Base-by-base conservation (phyloP, 2,888 invertebrate genomes). In the Cetonia aurata region DNA sequence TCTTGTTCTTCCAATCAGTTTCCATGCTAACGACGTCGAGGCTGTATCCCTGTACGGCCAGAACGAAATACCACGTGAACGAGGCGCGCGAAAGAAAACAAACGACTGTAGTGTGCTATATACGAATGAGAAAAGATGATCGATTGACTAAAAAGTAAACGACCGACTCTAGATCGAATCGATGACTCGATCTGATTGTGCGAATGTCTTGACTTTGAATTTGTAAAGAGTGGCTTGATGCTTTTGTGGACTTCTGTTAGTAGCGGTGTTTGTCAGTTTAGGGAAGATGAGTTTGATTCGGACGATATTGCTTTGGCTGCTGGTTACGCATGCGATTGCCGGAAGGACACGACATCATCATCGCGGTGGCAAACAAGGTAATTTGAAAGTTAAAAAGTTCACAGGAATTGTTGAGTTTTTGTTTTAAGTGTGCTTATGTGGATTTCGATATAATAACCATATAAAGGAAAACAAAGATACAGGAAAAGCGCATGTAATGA, bases 341-440 rank as follows among this genome's bases (percentile, higher is more conserved):
- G 74, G 70, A 71, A 77, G 72, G 31, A 78, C 72, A 73, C 76
- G 75, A 57, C 75, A 77, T 67, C 78, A 79, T 72, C 78, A 77
- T 66, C 72, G 76, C 62, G 73, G 74, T 42, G 78, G 78, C 50
- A 79, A 77, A 77, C 79, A 80, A 78, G 79, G 80, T 79, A 78
- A 65, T 60, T 60, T 48, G 6, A 46, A 48, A 25, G n/a, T 60
- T 46, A 10, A 60, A 6, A 6, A 8, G 10, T 19, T 17, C 6
- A 33, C 33, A n/a, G 37, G 37, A 37, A 4, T 37, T 1, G 3
- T 48, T n/a, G 12, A 48, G 4, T 48, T 48, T 3, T 48, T 17
- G 48, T 17, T 15, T 48, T 48, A 48, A 13, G 17, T 15, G 13
- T 15, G n/a, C 13, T 8, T 3, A n/a, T 10, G 48, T 48, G 8